Evolutionary conservation across 2,888 invertebrate species (phyloP).

Genomic region (Meloe dianella): DNA sequence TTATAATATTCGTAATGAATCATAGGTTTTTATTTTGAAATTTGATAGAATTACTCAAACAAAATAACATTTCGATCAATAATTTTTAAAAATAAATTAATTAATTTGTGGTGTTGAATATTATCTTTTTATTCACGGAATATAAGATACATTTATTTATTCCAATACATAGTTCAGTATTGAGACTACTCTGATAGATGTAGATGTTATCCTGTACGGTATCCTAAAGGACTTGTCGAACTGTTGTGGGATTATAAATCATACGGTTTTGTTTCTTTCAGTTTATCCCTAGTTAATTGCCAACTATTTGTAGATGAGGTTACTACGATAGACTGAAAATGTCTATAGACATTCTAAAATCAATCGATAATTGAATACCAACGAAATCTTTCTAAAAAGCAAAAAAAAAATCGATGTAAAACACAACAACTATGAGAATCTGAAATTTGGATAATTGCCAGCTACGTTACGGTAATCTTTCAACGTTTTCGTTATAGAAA

Average conservation of each 20-base stretch:
- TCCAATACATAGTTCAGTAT: neutral
- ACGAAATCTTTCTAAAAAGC: neutral
- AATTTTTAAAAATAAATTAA: too few species aligned
- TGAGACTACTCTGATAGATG: slow-evolving; percentile 2
- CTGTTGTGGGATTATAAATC: slow-evolving; percentile 11
- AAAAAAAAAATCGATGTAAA: neutral
- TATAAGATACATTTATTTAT: neutral
- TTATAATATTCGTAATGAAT: neutral
- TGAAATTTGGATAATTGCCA: neutral
- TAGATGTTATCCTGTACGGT: slow-evolving; percentile 11
- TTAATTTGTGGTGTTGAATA: neutral
- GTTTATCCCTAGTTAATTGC: slow-evolving; percentile 21
- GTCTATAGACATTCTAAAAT: slow-evolving; percentile 6
- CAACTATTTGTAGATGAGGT: slow-evolving; percentile 11
- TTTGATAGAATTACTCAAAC: too few species aligned
- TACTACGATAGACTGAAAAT: slow-evolving; percentile 14
- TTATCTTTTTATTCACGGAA: neutral
- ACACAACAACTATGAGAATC: neutral
- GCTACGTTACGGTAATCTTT: neutral
- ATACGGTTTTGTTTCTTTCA: slow-evolving; percentile 14
- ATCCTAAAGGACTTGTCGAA: slow-evolving; percentile 13
- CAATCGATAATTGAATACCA: neutral
- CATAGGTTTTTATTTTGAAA: too few species aligned
- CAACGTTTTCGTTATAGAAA: neutral
- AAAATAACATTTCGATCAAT: too few species aligned